Evolutionary conservation across 64 coral and sea anemone genomes (phyloP), one percentile per base, ranked within the genome.

Genomic region (Trachythela sp.): DNA sequence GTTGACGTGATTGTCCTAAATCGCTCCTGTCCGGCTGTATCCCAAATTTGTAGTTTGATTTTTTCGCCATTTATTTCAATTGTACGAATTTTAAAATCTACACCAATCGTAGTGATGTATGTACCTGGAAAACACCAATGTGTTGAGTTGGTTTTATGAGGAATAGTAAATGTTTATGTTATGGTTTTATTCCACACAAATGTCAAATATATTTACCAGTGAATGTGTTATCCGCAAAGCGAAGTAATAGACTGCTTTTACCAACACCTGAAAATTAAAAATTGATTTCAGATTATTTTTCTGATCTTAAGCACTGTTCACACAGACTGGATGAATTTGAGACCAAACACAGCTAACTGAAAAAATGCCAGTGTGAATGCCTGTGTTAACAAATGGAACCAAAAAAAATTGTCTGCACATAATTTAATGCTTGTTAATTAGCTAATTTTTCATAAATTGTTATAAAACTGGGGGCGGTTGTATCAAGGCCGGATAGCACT

Each of bases 41-140:
- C 96, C 96, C 96, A 99, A 39, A 99, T 95, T 87, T 99, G 96
- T 93, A 99, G 88, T 56, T 99, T 99, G 5, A 99, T 94, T 89
- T 95, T 99, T 64, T 99, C 96, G 41, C 96, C 96, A 85, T 95
- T 91, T 30, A 99, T 86, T 84, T 91, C 92, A 71, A 99, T 95
- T 42, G 94, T 99, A 75, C 96, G 90, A 40, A 99, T 99, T 51
- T 99, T 99, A 95, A 99, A 99, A 92, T 99, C 96, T 39, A 99
- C 96, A 45, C 96, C 96, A 93, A 99, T 99, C 29, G 96, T 99
- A 26, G 96, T 99, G 48, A 99, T 99, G 85, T 99, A 99, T 42
- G 94, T 93, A 40, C 96, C 96, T 99, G 37, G 8, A 80, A 89
- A 30, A 64, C 9, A 17, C 18, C 14, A 40, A 72, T 34, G 32